Base-by-base conservation (phyloP, 2,797 vertebrate genomes). In the Anolis apletophallus region DNA sequence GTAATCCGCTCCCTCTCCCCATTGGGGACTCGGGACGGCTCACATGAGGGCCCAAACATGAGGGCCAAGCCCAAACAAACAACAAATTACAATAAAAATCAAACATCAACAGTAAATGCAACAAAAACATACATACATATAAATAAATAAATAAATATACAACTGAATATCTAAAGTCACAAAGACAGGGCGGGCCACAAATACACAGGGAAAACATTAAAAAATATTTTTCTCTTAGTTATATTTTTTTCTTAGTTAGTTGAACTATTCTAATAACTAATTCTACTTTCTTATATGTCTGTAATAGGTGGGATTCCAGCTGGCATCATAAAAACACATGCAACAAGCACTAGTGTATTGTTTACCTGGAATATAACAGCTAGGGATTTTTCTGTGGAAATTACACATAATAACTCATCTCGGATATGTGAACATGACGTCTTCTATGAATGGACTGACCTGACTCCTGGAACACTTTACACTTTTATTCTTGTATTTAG, bases 391-490 rank as follows among this genome's bases (percentile, higher is more conserved):
- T 91, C 88, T 61, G 92, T 96, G 83, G 94, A 93, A 84, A 76
- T 97, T 92, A 95, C 90, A 36, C 81, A 97, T 79, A 93, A 94
- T 84, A 93, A 88, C 54, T 87, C 89, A 87, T 94, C 94, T 90
- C 89, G 92, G 88, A 81, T 88, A 64, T 59, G 93, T 34, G 88
- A 95, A 81, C 91, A 89, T 0, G 80, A 93, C 69, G 92, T 80
- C 82, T 94, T 90, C 83, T 96, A 96, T 91, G 87, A 89, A 11
- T 96, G 98, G 90, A 90, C 72, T 78, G 93, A 95, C 92, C 95
- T 99, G 89, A 94, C 88, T 82, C 96, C 97, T 52, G 96, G 94
- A 74, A 96, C 94, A 0, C 89, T 91, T 61, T 97, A 97, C 91
- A 93, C 90, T 59, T 96, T 97, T 91, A 91, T 82, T 3, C 95